These are phyloP conservation scores for Gastrophysa polygoni DNA, from an alignment of 2,888 invertebrate genomes.

Conservation along the genomic window DNA sequence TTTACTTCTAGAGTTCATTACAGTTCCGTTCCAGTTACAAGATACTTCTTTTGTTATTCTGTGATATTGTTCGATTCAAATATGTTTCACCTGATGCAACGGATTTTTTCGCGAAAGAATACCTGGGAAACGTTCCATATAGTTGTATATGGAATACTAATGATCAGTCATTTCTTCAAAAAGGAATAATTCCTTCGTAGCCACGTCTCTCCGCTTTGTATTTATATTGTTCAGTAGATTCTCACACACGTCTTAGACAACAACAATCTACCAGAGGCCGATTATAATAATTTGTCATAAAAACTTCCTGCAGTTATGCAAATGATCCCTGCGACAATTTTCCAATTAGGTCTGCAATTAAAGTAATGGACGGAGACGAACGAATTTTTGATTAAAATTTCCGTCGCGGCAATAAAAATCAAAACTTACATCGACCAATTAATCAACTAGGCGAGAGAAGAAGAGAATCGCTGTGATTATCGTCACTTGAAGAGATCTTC, in stretches of 20 bases:
- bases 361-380: slow-evolving; percentile 38
- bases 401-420: slow-evolving; percentile 53
- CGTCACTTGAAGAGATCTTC: slow-evolving; percentile 58
- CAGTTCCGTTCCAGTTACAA: no score
- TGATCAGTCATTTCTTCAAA: no score
- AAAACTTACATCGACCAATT: slow-evolving; percentile 58
- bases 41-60: no score
- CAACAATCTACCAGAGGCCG: not conserved
- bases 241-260: not conserved
- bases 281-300: slow-evolving; percentile 16
- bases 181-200: no score
- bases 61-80: no score
- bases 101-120: no score
- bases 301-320: slow-evolving; percentile 26
- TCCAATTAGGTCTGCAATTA: slow-evolving; percentile 39
- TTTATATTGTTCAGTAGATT: no score
- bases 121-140: no score
- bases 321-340: slow-evolving; percentile 34
- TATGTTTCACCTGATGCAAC: no score
- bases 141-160: no score
- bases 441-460: slow-evolving; percentile 50
- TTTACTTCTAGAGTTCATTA: no score
- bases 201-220: no score
- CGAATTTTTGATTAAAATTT: slow-evolving; percentile 50
- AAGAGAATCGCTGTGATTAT: slow-evolving; percentile 55